Evolutionary conservation across 2,888 invertebrate genomes (phyloP), one percentile per base, ranked within the genome.

Genomic region (Pedicia rivosa): DNA sequence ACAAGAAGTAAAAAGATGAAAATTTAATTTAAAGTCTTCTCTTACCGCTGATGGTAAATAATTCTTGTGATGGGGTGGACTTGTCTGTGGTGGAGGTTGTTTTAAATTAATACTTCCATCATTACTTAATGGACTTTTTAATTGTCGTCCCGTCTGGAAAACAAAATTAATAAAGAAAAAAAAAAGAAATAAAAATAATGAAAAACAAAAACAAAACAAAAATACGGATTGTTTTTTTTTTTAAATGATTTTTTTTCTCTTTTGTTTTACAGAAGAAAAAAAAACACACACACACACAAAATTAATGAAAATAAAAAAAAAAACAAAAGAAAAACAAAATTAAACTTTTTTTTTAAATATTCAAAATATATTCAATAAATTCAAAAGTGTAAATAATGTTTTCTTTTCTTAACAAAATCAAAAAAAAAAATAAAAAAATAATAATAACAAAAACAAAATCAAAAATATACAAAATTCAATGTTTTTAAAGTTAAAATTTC

Each of bases 41-140:
- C 59, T 57, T 51, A 62, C 62, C 46, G 52, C 62, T 46, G 52
- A 54, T 32, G 44, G 39, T 38, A 54, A 57, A 47, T 61, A 60
- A 43, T 53, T 59, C 45, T 62, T 62, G 48, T 60, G 60, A 44
- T 60, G 60, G 40, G 60, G 60, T 45, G 60, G 60, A 50, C 60
- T 60, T 42, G 58, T 56, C 46, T 62, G 60, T 38, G 60, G 56
- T 47, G 59, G 61, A 44, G 55, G 56, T 48, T 62, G 62, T 44
- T 60, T 62, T 45, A 61, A 44, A 38, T 56, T 59, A 29, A 62
- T 48, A 43, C 54, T 59, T 45, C 58, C 58, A 44, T 60, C 62
- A 32, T 57, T 53, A 36, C 56, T 57, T 36, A 60, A 44, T 7
- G 60, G 60, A 46, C 62, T 62, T 44, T 60, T 60, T 29, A 60